Evolutionary conservation across 1,140 invertebrate genomes (phyloP).

Genomic region (Pygmarrhopalites habei): DNA sequence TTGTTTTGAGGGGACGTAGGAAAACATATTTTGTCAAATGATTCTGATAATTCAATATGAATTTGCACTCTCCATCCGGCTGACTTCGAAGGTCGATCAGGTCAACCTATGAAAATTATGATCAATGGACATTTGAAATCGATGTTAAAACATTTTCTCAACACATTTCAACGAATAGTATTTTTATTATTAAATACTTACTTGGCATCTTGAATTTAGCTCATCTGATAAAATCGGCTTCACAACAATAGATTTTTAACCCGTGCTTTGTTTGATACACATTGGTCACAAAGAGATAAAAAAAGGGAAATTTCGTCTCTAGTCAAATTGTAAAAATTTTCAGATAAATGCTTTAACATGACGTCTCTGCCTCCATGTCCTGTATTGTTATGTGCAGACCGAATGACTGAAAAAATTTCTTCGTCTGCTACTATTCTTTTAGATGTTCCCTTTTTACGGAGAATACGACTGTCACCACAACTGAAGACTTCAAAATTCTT

Average conservation of each 20-base stretch:
- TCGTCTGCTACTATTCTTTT: not conserved
- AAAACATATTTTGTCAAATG: constrained; percentile 48
- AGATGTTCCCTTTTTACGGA: too few relatives aligned
- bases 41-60: constrained; percentile 48
- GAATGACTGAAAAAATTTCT: not conserved
- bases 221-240: constrained; percentile 42
- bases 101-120: too few relatives aligned
- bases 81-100: constrained; percentile 47
- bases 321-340: not conserved
- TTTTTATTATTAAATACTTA: too few relatives aligned
- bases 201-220: too few relatives aligned
- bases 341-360: not conserved
- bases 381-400: not conserved
- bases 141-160: not conserved
- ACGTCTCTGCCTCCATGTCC: constrained; percentile 5
- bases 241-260: constrained; percentile 41
- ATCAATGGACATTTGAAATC: too few relatives aligned
- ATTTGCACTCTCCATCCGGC: constrained; percentile 45
- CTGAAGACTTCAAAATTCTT: too few relatives aligned
- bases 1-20: constrained; percentile 43
- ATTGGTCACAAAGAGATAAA: not conserved
- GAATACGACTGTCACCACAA: too few relatives aligned
- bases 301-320: not conserved
- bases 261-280: not conserved
- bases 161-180: too few relatives aligned